A percentile compares a stretch with the other conserved stretches of the same genome.
phyloP scores from a whole-genome alignment of 2,797 vertebrate genomes.

The Natrix natrix region DNA sequence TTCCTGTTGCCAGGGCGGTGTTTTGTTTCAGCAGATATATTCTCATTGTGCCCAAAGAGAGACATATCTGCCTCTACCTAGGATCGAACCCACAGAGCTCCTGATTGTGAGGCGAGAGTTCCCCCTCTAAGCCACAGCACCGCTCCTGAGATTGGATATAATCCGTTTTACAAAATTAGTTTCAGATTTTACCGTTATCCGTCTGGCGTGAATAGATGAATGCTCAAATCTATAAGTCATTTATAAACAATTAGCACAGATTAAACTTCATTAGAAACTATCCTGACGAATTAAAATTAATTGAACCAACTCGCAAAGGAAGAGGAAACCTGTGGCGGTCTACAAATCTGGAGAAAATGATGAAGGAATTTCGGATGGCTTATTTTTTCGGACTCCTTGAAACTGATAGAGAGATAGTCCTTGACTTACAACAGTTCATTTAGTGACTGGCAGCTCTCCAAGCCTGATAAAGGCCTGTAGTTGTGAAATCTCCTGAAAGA shows the following conservation, averaged over 20 bases:
- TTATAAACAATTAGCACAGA: slow-evolving; percentile 19
- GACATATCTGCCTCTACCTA: too few species aligned
- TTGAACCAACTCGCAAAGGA: not conserved
- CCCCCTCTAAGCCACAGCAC: too few species aligned
- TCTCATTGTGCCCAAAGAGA: too few species aligned
- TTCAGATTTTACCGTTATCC: slow-evolving; percentile 2
- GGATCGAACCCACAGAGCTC: too few species aligned
- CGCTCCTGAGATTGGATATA: not conserved
- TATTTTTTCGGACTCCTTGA: not conserved
- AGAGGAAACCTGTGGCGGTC: not conserved
- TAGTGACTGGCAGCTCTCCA: not conserved
- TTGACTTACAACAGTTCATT: not conserved
- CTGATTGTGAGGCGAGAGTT: too few species aligned
- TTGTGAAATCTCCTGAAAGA: too few species aligned
- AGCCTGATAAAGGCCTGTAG: too few species aligned
- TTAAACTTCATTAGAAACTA: slow-evolving; percentile 1
- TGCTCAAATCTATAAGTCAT: slow-evolving; percentile 6
- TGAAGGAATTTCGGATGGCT: not conserved
- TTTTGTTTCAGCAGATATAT: too few species aligned
- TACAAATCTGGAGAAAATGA: not conserved
- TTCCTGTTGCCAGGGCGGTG: too few species aligned
- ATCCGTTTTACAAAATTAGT: slow-evolving; percentile 1
- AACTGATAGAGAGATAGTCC: not conserved
- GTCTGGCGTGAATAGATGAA: not conserved
- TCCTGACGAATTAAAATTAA: not conserved